Evolutionary conservation across 2,888 invertebrate species (phyloP).

Genomic region (Criorhina ranunculi): DNA sequence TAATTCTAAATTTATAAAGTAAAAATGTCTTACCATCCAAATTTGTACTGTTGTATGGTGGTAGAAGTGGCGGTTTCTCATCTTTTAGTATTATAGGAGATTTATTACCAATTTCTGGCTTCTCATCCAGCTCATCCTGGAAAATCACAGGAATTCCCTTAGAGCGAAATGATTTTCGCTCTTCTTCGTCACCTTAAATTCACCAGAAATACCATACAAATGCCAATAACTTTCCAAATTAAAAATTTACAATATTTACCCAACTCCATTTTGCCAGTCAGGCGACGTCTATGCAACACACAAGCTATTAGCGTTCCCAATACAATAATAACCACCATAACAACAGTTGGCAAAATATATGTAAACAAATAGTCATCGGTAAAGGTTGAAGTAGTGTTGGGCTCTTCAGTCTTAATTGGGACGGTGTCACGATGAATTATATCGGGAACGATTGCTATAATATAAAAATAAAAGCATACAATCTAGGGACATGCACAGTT

Average conservation of each 20-base stretch:
- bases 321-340: constrained; percentile 94
- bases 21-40: constrained; percentile 81
- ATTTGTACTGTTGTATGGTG: constrained; percentile 87
- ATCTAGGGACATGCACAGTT: neutral
- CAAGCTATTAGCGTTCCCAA: constrained; percentile 95
- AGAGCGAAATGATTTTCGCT: constrained; percentile 92
- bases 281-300: constrained; percentile 92
- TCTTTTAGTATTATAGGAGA: constrained; percentile 97
- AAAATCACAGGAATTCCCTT: constrained; percentile 97
- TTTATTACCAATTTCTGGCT: constrained; percentile 94
- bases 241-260: constrained; percentile 82
- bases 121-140: constrained; percentile 97
- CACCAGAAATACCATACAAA: neutral
- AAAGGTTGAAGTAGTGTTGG: constrained; percentile 84
- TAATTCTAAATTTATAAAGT: too few relatives aligned
- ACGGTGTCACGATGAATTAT: constrained; percentile 81
- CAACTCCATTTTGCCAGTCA: constrained; percentile 93
- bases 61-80: constrained; percentile 96
- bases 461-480: constrained; percentile 14
- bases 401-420: constrained; percentile 82
- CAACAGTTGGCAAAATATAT: constrained; percentile 94
- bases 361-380: constrained; percentile 90
- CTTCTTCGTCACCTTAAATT: constrained; percentile 89
- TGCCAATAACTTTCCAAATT: neutral
- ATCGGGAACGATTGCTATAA: constrained; percentile 79